Percentiles rank a stretch among this genome's conserved stretches.
Evolutionary conservation across 2,888 invertebrate genomes (phyloP).

Genomic region (Papilio gigon): DNA sequence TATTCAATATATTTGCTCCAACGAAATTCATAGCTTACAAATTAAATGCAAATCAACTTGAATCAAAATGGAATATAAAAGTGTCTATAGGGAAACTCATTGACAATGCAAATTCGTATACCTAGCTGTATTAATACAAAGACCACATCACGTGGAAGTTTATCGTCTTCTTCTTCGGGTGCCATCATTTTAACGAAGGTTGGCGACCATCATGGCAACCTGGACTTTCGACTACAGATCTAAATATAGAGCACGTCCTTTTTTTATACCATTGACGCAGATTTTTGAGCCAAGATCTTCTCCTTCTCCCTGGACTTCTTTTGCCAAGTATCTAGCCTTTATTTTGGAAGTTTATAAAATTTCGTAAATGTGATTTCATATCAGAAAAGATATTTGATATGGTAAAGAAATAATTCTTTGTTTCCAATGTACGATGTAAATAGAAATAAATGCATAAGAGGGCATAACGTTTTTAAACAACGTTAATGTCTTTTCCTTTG

Average conservation of each 20-base stretch:
- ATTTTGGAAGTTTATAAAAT: background rate
- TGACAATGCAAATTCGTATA: background rate
- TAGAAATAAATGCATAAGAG: constrained; percentile 4
- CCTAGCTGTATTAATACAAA: background rate
- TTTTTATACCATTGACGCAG: too few species aligned
- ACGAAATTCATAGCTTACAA: too few species aligned
- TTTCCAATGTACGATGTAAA: background rate
- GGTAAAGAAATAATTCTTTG: background rate
- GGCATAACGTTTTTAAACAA: constrained; percentile 2
- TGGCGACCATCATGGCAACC: too few species aligned
- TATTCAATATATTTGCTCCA: background rate
- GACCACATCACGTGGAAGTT: too few species aligned
- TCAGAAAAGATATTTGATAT: background rate
- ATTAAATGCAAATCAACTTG: background rate
- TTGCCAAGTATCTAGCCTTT: too few species aligned
- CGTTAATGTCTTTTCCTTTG: constrained; percentile 16
- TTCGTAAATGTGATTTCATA: background rate
- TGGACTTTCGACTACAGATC: too few species aligned
- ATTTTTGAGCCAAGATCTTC: too few species aligned
- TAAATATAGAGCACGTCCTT: too few species aligned
- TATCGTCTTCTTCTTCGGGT: too few species aligned
- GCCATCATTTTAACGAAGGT: too few species aligned
- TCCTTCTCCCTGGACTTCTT: too few species aligned
- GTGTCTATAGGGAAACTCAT: background rate
- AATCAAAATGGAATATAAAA: background rate